Conservation (phyloP, 2,113 vertebrate genomes). For the Vicugna pacos region DNA sequence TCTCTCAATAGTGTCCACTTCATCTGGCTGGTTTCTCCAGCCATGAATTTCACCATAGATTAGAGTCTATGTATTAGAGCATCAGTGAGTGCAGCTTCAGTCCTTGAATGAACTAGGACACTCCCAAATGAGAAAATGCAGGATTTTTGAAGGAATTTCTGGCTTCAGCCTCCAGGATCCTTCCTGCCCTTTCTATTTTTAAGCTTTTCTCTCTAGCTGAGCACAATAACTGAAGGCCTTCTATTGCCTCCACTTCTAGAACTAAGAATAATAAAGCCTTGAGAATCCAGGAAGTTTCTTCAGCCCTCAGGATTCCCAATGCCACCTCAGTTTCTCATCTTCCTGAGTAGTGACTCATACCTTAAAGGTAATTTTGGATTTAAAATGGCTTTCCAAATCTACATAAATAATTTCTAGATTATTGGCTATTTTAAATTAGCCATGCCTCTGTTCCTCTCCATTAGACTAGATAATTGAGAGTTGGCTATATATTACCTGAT, state of each 20-base stretch:
- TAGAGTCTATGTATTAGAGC: conserved; percentile 22
- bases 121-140: neutral
- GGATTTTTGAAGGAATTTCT: conserved; percentile 2
- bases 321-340: conserved; percentile 49
- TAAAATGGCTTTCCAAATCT: conserved; percentile 69
- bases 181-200: conserved; percentile 2
- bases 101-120: neutral
- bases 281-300: neutral
- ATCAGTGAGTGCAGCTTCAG: neutral
- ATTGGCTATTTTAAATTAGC: conserved; percentile 75
- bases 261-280: conserved; percentile 25
- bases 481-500: conserved; percentile 56
- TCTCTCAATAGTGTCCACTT: conserved; percentile 40
- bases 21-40: conserved; percentile 17
- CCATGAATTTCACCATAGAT: neutral
- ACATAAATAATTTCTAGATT: conserved; percentile 76
- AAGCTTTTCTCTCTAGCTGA: conserved; percentile 40
- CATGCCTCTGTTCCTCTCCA: conserved; percentile 57
- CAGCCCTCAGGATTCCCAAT: neutral
- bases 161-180: neutral
- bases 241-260: neutral
- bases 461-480: conserved; percentile 74
- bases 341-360: conserved; percentile 54
- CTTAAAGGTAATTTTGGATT: conserved; percentile 65
- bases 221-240: neutral